A percentile compares a stretch with the other conserved stretches of the same genome.
phyloP scores from a whole-genome alignment of 2,888 invertebrate species.

The Diloba caeruleocephala region DNA sequence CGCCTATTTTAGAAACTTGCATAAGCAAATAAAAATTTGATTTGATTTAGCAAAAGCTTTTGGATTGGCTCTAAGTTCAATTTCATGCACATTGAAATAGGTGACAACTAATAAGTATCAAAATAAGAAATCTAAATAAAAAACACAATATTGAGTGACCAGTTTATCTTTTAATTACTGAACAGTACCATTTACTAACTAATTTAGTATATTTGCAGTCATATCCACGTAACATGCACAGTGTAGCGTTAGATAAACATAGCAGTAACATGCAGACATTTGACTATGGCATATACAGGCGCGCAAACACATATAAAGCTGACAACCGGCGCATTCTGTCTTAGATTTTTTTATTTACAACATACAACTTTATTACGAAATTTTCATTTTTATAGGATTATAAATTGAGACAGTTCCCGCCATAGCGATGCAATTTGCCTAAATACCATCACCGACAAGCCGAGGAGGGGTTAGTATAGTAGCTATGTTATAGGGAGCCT shows the following conservation, averaged over 20 bases:
- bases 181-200: neutral
- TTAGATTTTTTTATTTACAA: slow-evolving; percentile 66
- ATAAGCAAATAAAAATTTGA: slow-evolving; percentile 8
- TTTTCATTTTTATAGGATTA: slow-evolving; percentile 37
- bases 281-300: slow-evolving; percentile 52
- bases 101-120: no score
- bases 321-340: slow-evolving; percentile 71
- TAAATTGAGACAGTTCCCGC: slow-evolving; percentile 75
- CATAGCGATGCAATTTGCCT: slow-evolving; percentile 75
- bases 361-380: slow-evolving; percentile 35
- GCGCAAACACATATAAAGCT: slow-evolving; percentile 52
- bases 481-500: slow-evolving; percentile 73
- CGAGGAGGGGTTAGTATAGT: slow-evolving; percentile 77
- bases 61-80: slow-evolving; percentile 7
- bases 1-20: slow-evolving; percentile 42
- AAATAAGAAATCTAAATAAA: slow-evolving; percentile 4
- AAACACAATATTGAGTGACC: slow-evolving; percentile 1
- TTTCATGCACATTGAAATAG: slow-evolving; percentile 27
- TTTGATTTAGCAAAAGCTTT: slow-evolving; percentile 18
- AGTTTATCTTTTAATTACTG: neutral
- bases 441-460: slow-evolving; percentile 81
- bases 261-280: slow-evolving; percentile 56
- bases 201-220: slow-evolving; percentile 18
- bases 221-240: slow-evolving; percentile 33
- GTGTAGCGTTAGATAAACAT: slow-evolving; percentile 7